Conservation (phyloP, 1,140 invertebrate genomes). For the Branchinecta lindahli region DNA sequence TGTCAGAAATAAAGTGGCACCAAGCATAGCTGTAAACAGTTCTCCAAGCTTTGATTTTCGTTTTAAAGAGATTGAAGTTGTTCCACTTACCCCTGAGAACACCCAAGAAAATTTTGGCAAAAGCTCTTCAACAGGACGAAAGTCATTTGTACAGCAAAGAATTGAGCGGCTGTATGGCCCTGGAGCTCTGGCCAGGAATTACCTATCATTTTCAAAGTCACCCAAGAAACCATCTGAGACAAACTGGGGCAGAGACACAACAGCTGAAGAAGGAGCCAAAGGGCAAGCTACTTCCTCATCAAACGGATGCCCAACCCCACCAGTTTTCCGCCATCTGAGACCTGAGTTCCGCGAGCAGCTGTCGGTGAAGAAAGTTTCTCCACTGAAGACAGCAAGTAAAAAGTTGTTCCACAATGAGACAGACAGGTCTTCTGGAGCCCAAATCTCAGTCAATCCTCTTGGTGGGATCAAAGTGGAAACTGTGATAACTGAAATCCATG, state of each 20-base stretch:
- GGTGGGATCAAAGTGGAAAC: no score
- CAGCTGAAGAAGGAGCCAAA: slow-evolving; percentile 20
- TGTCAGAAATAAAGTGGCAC: slow-evolving; percentile 11
- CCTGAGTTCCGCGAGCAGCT: slow-evolving; percentile 70
- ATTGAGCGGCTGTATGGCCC: slow-evolving; percentile 73
- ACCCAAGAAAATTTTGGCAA: neutral
- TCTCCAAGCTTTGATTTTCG: slow-evolving; percentile 7
- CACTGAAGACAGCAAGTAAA: slow-evolving; percentile 13
- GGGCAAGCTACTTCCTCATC: slow-evolving; percentile 12
- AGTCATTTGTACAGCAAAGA: slow-evolving; percentile 68
- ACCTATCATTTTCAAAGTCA: slow-evolving; percentile 42
- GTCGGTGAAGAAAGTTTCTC: slow-evolving; percentile 40
- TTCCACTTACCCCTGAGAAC: slow-evolving; percentile 10
- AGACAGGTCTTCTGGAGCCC: neutral
- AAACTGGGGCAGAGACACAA: slow-evolving; percentile 18
- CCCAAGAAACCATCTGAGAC: slow-evolving; percentile 19
- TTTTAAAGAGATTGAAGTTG: slow-evolving; percentile 3
- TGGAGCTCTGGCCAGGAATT: slow-evolving; percentile 54
- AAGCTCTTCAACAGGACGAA: slow-evolving; percentile 19
- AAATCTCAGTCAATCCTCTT: no score
- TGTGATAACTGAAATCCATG: no score
- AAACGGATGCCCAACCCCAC: slow-evolving; percentile 9
- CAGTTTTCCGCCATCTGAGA: slow-evolving; percentile 55
- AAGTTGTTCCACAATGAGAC: neutral
- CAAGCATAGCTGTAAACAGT: neutral